Evolutionary conservation across 1,140 invertebrate genomes (phyloP), one percentile per base, ranked within the genome.

Genomic region (Antheraea mylitta): DNA sequence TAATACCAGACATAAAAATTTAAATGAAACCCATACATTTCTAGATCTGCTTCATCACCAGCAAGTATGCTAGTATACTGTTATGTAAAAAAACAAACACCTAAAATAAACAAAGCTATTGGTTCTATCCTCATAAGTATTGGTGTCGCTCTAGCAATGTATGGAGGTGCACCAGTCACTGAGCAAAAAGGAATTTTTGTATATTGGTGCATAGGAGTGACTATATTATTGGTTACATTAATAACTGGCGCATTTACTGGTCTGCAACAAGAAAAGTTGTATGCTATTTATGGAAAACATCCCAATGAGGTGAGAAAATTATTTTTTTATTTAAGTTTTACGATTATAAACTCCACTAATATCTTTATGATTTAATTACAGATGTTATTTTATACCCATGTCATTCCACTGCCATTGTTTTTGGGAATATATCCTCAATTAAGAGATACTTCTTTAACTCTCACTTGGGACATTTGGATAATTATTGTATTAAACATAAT

Each of bases 321-420:
- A 7, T 53, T 53, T 6, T 53, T 0, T 53, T 42, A 7, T 2
- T 4, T 0, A 42, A 7, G 2, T 42, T 59, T 59, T 59, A 59
- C 18, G 4, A 60, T 60, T 18, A 19, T 60, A 59, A 16, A 59
- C 0, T 10, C n/a, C 10, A 22, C 18, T n/a, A 18, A 60, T 10
- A 60, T 60, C 8, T 36, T 18, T 30, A 36, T 37, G 45, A 36
- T 69, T 91, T n/a, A n/a, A n/a, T n/a, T 90, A 42, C 87, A 90
- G 88, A 90, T 92, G 87, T 77, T 92, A 70, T 92, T 92, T 67
- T 90, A 85, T 67, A 85, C 83, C 10, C 78, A 92, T 71, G 79
- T 81, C n/a, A 70, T 92, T 16, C 84, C 88, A 13, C 60, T 92
- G 16, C 88, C 87, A 7, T 66, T 92, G 7, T 92, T 92, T 69